Conservation (phyloP, 1,140 invertebrate genomes). For the Zaprionus lachaisei region DNA sequence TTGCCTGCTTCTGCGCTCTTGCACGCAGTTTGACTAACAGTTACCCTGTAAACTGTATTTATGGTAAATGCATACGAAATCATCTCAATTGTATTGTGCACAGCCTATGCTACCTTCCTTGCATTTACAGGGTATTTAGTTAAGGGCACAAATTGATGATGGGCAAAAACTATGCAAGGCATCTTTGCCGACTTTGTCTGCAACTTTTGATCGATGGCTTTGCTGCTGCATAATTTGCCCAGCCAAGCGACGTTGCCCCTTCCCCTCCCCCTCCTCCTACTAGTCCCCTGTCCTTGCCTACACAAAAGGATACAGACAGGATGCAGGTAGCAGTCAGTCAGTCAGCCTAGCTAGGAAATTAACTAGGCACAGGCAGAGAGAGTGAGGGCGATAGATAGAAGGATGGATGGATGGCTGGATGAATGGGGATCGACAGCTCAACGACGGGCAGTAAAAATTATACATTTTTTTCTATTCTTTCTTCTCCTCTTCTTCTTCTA, state of each 20-base stretch:
- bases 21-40: not conserved
- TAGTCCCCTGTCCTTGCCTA: not conserved
- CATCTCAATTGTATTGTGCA: too few relatives aligned
- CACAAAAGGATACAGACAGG: slow-evolving; percentile 27
- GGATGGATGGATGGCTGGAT: not conserved
- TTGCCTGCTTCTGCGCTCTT: not conserved
- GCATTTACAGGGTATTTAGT: slow-evolving; percentile 2
- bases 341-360: slow-evolving; percentile 24
- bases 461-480: not conserved
- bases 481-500: not conserved
- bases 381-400: not conserved
- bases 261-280: not conserved
- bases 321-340: slow-evolving; percentile 6
- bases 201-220: slow-evolving; percentile 63
- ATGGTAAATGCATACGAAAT: not conserved
- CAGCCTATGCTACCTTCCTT: too few relatives aligned
- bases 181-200: slow-evolving; percentile 2
- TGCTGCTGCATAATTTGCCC: slow-evolving; percentile 59
- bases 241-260: slow-evolving; percentile 6
- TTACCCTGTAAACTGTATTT: not conserved
- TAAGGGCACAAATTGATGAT: slow-evolving; percentile 65
- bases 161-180: slow-evolving; percentile 52
- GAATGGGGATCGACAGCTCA: not conserved
- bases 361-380: not conserved
- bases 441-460: slow-evolving; percentile 17